These are phyloP conservation scores for Lagorchestes hirsutus DNA, from an alignment of 2,797 vertebrate genomes.

Conservation along the genomic window DNA sequence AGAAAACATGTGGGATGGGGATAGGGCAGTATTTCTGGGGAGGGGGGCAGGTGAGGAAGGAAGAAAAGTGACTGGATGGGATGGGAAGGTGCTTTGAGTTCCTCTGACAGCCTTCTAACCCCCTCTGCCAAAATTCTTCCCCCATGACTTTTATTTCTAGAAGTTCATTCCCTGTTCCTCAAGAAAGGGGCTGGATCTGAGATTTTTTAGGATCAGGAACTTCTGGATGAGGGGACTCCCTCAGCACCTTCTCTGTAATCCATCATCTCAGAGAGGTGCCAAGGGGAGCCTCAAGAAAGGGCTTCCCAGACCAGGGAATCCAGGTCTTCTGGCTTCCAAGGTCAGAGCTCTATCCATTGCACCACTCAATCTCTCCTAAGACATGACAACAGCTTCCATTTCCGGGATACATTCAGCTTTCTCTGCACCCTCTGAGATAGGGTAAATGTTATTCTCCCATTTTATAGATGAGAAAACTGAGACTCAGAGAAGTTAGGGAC, in stretches of 20 bases:
- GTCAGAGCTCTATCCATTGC: background rate
- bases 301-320: background rate
- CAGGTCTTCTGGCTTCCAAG: background rate
- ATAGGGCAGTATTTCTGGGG: background rate
- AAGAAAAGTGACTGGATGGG: background rate
- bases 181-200: background rate
- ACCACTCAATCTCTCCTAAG: background rate
- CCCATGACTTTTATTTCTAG: background rate
- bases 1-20: background rate
- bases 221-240: background rate
- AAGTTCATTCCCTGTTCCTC: background rate
- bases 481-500: background rate
- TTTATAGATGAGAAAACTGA: too few relatives aligned
- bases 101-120: background rate
- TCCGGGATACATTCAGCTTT: background rate
- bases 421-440: background rate
- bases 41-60: background rate
- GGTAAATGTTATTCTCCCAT: background rate
- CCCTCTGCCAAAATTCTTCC: background rate
- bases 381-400: background rate
- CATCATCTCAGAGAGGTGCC: background rate
- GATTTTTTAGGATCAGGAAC: background rate
- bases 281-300: background rate
- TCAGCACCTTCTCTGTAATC: background rate
- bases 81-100: background rate